These are phyloP conservation scores for Aurelia sp. DNA, from an alignment of 30 jellyfish, hydroid and myxozoan species.

Conservation along the genomic window DNA sequence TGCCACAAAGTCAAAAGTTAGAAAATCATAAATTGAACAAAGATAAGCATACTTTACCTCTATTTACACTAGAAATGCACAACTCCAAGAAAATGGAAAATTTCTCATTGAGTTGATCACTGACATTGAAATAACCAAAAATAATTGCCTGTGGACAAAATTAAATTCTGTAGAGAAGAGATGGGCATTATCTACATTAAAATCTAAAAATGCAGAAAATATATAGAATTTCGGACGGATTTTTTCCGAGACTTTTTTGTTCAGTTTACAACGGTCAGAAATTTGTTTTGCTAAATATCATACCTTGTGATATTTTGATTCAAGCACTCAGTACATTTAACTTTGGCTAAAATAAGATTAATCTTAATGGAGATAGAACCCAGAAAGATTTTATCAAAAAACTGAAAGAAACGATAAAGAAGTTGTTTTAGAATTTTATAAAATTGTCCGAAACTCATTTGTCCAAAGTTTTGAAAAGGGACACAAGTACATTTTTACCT, in stretches of 20 bases:
- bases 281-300: background rate
- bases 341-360: too few species aligned
- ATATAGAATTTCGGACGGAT: background rate
- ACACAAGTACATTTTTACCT: conserved; percentile 32
- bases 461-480: background rate
- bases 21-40: too few species aligned
- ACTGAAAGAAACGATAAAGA: too few species aligned
- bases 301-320: background rate
- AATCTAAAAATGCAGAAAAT: background rate
- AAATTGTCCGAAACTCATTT: background rate
- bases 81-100: conserved; percentile 47
- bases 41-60: conserved; percentile 1
- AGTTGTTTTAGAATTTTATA: too few species aligned
- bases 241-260: background rate
- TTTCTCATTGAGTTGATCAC: background rate
- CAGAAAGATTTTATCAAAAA: too few species aligned
- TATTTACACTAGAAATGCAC: conserved; percentile 42
- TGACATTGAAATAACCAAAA: conserved; percentile 58
- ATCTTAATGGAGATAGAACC: too few species aligned
- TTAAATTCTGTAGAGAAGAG: background rate
- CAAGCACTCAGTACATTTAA: too few species aligned
- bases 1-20: too few species aligned
- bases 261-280: background rate
- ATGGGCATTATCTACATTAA: background rate
- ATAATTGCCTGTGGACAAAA: conserved; percentile 51